These are phyloP conservation scores for Apamea monoglypha DNA, from an alignment of 2,888 invertebrate species.

Conservation along the genomic window DNA sequence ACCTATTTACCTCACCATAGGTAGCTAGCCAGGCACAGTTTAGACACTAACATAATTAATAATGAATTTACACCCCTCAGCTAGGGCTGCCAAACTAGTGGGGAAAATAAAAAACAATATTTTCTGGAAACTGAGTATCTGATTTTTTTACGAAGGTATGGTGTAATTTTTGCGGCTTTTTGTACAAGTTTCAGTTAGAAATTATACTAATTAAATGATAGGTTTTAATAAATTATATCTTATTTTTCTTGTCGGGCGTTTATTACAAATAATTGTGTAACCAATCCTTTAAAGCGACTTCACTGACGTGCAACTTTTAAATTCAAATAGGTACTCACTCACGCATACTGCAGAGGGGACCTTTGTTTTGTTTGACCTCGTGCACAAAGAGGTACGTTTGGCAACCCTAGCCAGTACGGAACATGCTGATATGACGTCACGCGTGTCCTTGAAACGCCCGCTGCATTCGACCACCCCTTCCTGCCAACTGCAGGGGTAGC, in stretches of 20 bases:
- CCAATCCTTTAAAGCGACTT: background rate
- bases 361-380: conserved; percentile 28
- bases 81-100: conserved; percentile 19
- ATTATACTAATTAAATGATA: background rate
- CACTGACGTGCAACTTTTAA: background rate
- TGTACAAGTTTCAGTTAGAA: background rate
- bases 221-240: background rate
- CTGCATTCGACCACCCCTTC: conserved; percentile 67
- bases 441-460: conserved; percentile 73
- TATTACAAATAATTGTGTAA: background rate
- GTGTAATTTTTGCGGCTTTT: background rate
- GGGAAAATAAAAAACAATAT: background rate
- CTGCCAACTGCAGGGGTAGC: conserved; percentile 58
- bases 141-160: background rate
- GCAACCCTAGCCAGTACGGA: conserved; percentile 43
- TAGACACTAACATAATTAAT: conserved; percentile 35
- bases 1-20: background rate
- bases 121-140: background rate
- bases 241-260: too few species aligned
- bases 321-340: background rate
- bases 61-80: conserved; percentile 15
- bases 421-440: conserved; percentile 72
- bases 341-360: conserved; percentile 3
- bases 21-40: background rate
- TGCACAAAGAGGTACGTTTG: background rate